These are phyloP conservation scores for Apis dorsata DNA, from an alignment of 1,140 invertebrate genomes.

Conservation along the genomic window DNA sequence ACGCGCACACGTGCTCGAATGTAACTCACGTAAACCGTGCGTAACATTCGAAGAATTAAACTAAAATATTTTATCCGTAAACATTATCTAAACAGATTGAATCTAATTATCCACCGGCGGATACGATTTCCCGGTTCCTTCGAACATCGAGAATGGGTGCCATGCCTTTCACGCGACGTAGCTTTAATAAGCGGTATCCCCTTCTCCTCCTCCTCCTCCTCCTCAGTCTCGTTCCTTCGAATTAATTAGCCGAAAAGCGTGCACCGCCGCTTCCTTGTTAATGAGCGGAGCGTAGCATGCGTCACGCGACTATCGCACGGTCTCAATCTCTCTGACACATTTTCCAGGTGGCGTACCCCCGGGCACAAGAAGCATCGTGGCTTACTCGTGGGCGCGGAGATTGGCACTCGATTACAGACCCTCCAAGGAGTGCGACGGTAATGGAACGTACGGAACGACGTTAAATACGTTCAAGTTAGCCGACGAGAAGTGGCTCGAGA, in stretches of 20 bases:
- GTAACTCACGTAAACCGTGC: no score
- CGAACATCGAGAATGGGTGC: no score
- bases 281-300: constrained; percentile 9
- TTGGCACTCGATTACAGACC: constrained; percentile 77
- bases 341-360: constrained; percentile 70
- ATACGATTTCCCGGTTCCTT: no score
- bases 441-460: constrained; percentile 67
- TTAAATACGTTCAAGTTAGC: constrained; percentile 64
- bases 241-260: constrained; percentile 34
- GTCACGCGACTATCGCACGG: constrained; percentile 28
- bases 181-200: background rate
- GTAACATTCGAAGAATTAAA: no score
- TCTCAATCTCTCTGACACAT: constrained; percentile 46
- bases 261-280: constrained; percentile 10
- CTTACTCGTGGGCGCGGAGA: constrained; percentile 77
- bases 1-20: no score
- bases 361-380: constrained; percentile 75
- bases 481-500: constrained; percentile 73
- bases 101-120: background rate
- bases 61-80: no score
- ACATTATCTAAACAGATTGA: background rate
- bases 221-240: background rate
- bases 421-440: constrained; percentile 72
- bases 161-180: background rate
- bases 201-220: background rate